These are phyloP conservation scores for Lytechinus variegatus DNA, from an alignment of 35 echinoderm and acorn worm species.

Conservation along the genomic window DNA sequence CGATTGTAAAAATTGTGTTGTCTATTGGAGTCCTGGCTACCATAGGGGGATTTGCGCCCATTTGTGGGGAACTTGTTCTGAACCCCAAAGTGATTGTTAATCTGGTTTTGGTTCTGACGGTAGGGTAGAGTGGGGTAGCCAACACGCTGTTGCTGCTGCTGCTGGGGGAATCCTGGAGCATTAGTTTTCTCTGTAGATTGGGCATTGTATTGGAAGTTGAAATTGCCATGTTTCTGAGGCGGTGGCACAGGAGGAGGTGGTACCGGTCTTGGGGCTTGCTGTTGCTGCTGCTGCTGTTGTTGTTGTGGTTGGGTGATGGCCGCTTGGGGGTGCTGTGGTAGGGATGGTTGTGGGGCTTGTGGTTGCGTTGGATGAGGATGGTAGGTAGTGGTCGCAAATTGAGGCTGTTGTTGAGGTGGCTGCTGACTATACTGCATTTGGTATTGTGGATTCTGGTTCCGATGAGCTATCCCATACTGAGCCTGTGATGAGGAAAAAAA, in stretches of 20 bases:
- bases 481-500: slow-evolving; percentile 12
- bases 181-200: slow-evolving; percentile 2
- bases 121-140: not conserved
- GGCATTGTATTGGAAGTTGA: slow-evolving; percentile 15
- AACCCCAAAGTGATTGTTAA: slow-evolving; percentile 19
- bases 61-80: slow-evolving; percentile 29
- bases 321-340: not conserved
- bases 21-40: not conserved
- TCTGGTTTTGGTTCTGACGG: slow-evolving; percentile 29
- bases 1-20: slow-evolving; percentile 6
- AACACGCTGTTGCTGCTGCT: slow-evolving; percentile 32
- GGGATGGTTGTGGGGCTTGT: slow-evolving; percentile 40
- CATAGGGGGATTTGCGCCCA: slow-evolving; percentile 31
- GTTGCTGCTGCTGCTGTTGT: not conserved
- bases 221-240: slow-evolving; percentile 14
- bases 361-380: slow-evolving; percentile 33
- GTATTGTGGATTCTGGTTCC: slow-evolving; percentile 24
- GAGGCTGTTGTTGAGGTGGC: slow-evolving; percentile 48
- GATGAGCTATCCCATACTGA: slow-evolving; percentile 23
- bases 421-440: slow-evolving; percentile 35
- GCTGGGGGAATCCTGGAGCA: slow-evolving; percentile 29
- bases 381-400: not conserved
- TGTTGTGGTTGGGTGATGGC: not conserved
- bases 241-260: slow-evolving; percentile 7
- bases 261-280: not conserved